A percentile compares a stretch with the other conserved stretches of the same genome.
Evolutionary conservation across 2,113 vertebrate species (phyloP).

Genomic region (Benitochromis conjunctus): DNA sequence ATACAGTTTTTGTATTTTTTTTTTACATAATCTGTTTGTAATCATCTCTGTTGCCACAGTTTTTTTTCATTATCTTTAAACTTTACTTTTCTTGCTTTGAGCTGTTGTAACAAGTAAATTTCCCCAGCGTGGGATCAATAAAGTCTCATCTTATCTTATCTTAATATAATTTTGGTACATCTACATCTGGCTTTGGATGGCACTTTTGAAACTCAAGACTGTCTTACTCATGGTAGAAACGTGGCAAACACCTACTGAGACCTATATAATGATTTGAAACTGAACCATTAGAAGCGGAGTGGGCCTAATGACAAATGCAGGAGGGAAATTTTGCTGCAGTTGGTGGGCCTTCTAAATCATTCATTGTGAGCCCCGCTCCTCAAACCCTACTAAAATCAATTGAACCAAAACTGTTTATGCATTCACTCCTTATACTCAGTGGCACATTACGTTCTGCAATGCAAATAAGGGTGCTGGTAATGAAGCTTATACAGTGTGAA

Average conservation of each 20-base stretch:
- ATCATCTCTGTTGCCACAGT: not conserved
- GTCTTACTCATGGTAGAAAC: not conserved
- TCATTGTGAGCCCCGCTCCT: constrained; percentile 7
- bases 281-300: constrained; percentile 11
- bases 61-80: not conserved
- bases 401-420: constrained; percentile 61
- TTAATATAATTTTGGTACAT: not conserved
- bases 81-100: not conserved
- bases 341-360: constrained; percentile 3
- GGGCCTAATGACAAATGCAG: constrained; percentile 21
- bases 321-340: constrained; percentile 1
- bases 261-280: constrained; percentile 9
- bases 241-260: constrained; percentile 14
- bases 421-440: constrained; percentile 52
- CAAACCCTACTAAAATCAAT: constrained; percentile 23
- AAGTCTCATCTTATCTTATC: not conserved
- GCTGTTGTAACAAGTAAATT: not conserved
- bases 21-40: not conserved
- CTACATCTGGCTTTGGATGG: not conserved
- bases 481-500: constrained; percentile 68
- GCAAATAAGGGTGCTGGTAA: constrained; percentile 73
- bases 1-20: not conserved
- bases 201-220: not conserved
- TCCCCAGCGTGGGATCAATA: not conserved
- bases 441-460: constrained; percentile 63